These are phyloP conservation scores for Phorcus lineatus DNA, from an alignment of 2,888 invertebrate species.

Conservation along the genomic window DNA sequence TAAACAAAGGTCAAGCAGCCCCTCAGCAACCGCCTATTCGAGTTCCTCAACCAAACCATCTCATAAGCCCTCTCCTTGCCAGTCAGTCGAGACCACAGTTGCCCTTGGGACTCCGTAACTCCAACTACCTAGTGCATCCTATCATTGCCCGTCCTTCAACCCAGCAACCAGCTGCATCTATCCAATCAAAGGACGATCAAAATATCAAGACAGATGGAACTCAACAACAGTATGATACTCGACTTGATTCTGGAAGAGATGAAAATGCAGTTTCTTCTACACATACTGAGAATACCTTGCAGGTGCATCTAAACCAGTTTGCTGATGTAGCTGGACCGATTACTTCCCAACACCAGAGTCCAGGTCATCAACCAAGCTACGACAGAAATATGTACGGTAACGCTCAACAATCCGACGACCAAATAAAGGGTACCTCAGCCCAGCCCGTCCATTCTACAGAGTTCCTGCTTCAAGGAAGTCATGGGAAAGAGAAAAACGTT, in stretches of 20 bases:
- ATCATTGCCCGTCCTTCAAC: neutral
- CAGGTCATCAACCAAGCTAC: neutral
- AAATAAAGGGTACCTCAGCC: neutral
- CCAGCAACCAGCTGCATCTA: neutral
- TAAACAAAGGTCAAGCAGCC: neutral
- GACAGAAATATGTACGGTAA: neutral
- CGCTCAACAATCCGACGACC: neutral
- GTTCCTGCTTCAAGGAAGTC: neutral
- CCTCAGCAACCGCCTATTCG: neutral
- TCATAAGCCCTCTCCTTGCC: neutral
- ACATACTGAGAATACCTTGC: neutral
- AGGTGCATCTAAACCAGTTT: neutral
- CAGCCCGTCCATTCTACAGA: neutral
- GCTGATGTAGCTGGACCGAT: neutral
- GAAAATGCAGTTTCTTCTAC: neutral
- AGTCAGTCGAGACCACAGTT: neutral
- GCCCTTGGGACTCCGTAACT: neutral
- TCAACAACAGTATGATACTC: too few species aligned
- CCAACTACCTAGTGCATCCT: neutral
- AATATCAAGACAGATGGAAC: neutral
- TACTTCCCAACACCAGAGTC: neutral
- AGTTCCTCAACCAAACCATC: neutral
- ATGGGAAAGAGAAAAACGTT: neutral
- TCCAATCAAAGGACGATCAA: neutral
- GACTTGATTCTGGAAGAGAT: too few species aligned